Evolutionary conservation across 2,888 invertebrate genomes (phyloP), one percentile per base, ranked within the genome.

Genomic region (Amphiduros pacificus): DNA sequence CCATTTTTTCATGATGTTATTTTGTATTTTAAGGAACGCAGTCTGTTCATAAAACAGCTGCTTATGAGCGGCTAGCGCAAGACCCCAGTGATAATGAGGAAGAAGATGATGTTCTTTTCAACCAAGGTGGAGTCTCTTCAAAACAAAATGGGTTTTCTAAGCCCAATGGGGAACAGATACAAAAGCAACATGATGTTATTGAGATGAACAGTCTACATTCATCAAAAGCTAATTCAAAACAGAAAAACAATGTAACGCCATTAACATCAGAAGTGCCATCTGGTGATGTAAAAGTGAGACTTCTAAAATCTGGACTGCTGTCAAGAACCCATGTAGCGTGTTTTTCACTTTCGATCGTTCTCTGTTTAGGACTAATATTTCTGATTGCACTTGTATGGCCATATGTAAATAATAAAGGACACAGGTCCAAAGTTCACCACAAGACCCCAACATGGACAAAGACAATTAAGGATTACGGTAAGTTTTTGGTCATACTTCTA

Each of bases 51-150:
- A 51, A 48, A 29, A 59, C 59, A 20, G 48, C 59, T 9, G 52
- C 67, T 32, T 69, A 69, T 53, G 60, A 60, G 57, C 57, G 57
- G 49, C 55, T 69, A 36, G 55, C 61, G 20, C 67, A 67, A 49
- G 62, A 67, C 36, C 48, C 61, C 20, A 65, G 62, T 60, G 65
- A 68, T 36, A 56, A 62, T 28, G 68, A 66, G 24, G 66, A 62
- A 17, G 68, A 68, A 29, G 65, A 67, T 40, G 65, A 65, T 31
- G 48, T 57, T 14, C 57, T 60, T 22, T 61, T 60, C 31, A 29
- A 32, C 3, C 55, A 65, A n/a, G 60, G 60, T 28, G 62, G 55
- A n/a, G 52, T 22, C 5, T 20, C 6, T 17, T 17, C 17, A 17
- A 9, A 5, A 51, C 51, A 51, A 26, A 51, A 51, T 24, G 51